These are phyloP conservation scores for Chrysotoxum bicinctum DNA, from an alignment of 2,888 invertebrate species.

Conservation along the genomic window DNA sequence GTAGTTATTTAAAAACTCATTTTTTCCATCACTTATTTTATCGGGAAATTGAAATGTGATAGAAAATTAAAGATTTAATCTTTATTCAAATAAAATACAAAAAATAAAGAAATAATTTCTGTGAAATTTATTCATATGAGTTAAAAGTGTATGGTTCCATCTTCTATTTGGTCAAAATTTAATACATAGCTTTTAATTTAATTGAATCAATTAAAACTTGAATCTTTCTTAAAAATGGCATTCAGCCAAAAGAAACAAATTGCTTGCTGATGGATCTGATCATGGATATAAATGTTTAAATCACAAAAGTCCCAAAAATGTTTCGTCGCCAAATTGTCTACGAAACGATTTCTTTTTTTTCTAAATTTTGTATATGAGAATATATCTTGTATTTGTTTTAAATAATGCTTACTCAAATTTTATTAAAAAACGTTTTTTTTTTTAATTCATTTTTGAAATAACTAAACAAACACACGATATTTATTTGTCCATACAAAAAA, in stretches of 20 bases:
- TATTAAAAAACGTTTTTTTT: not conserved
- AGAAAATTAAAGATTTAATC: no score
- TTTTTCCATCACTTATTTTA: no score
- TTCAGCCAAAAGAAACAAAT: not conserved
- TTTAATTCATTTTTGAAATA: not conserved
- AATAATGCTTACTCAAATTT: not conserved
- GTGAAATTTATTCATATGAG: not conserved
- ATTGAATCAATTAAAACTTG: not conserved
- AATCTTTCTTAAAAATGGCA: not conserved
- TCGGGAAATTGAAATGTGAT: no score
- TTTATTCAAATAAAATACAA: no score
- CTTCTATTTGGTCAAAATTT: not conserved
- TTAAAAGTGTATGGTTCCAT: not conserved
- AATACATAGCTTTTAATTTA: not conserved
- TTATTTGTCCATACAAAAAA: not conserved
- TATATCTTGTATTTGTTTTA: not conserved
- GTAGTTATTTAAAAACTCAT: no score
- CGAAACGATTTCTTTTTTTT: not conserved
- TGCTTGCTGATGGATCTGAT: not conserved
- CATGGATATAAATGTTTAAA: not conserved
- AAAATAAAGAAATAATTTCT: not conserved
- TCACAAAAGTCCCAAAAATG: not conserved
- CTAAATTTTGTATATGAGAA: not conserved
- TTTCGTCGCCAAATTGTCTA: slow-evolving; percentile 6
- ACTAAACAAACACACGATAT: no score